These are phyloP conservation scores for Luidia sarsii DNA, from an alignment of 53 echinoderm and acorn worm genomes.

Conservation along the genomic window DNA sequence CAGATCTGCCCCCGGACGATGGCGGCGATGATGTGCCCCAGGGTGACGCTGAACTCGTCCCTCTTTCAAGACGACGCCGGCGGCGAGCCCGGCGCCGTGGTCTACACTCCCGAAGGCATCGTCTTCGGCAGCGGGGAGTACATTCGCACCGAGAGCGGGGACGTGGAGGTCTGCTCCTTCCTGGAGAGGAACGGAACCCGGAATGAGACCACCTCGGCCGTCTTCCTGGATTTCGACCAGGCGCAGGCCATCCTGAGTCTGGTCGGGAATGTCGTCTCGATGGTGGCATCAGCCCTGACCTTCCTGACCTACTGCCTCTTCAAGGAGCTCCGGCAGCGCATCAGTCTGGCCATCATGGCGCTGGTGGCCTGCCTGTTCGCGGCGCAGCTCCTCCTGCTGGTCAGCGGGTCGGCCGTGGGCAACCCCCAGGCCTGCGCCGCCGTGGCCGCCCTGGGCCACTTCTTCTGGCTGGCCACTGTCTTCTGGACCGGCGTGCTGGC, in stretches of 20 bases:
- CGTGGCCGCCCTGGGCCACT: constrained; percentile 64
- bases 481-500: constrained; percentile 71
- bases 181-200: constrained; percentile 50
- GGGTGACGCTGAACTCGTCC: constrained; percentile 25
- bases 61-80: constrained; percentile 20
- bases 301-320: constrained; percentile 65
- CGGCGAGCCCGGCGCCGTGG: not conserved
- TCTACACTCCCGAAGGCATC: constrained; percentile 13
- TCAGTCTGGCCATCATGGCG: constrained; percentile 61
- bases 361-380: constrained; percentile 49
- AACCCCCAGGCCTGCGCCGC: constrained; percentile 43
- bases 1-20: constrained; percentile 41
- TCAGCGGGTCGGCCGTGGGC: constrained; percentile 37
- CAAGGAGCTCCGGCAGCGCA: constrained; percentile 36
- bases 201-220: not conserved
- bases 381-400: constrained; percentile 66
- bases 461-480: constrained; percentile 68
- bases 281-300: constrained; percentile 30
- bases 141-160: constrained; percentile 10
- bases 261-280: constrained; percentile 58
- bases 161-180: constrained; percentile 45
- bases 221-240: constrained; percentile 14
- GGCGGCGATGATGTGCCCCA: constrained; percentile 6
- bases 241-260: constrained; percentile 50
- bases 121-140: constrained; percentile 23